Conservation (phyloP, 2,113 vertebrate genomes). For the Enhydra lutris region DNA sequence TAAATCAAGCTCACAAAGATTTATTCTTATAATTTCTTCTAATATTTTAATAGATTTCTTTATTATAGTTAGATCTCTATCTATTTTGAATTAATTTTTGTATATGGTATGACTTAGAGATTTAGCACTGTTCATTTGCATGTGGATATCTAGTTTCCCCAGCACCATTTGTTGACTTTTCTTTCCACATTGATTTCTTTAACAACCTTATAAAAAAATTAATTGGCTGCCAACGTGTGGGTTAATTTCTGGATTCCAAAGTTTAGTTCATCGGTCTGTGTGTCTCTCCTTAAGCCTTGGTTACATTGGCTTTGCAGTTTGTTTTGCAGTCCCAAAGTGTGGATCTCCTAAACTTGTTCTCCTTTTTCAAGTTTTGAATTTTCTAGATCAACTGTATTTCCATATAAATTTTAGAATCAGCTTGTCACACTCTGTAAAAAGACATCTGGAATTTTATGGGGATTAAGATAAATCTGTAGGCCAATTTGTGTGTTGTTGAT, state of each 20-base stretch:
- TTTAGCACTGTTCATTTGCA: not conserved
- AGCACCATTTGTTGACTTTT: not conserved
- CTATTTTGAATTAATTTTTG: not conserved
- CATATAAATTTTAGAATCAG: not conserved
- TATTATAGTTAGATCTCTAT: not conserved
- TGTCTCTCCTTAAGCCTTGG: not conserved
- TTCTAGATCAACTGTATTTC: not conserved
- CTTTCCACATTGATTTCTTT: not conserved
- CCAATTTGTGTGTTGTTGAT: not conserved
- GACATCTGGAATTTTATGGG: not conserved
- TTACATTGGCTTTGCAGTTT: not conserved
- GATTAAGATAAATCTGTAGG: not conserved
- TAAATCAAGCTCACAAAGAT: not conserved
- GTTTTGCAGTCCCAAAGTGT: not conserved
- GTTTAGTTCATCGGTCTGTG: not conserved
- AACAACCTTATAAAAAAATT: not conserved
- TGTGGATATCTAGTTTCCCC: not conserved
- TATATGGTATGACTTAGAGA: not conserved
- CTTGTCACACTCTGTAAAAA: not conserved
- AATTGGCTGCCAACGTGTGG: not conserved
- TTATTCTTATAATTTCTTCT: not conserved
- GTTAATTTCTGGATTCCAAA: not conserved
- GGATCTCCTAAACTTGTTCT: not conserved
- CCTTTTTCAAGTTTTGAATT: not conserved
- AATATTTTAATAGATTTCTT: not conserved